Evolutionary conservation across 2,797 vertebrate genomes (phyloP).

Genomic region (Mus caroli): DNA sequence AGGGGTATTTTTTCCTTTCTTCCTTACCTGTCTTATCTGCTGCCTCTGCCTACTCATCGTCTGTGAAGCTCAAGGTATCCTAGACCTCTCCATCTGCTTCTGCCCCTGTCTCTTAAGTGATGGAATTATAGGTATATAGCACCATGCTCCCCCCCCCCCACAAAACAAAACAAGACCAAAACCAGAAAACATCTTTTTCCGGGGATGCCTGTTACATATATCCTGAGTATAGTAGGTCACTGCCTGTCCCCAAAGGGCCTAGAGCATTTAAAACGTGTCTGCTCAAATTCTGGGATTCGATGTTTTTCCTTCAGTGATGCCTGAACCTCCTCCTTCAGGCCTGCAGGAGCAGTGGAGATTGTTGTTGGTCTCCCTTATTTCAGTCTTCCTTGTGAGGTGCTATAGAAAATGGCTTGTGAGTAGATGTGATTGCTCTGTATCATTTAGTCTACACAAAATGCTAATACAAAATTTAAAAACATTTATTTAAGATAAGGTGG

Average conservation of each 20-base stretch:
- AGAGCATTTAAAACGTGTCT: neutral
- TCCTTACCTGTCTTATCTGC: neutral
- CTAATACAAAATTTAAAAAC: neutral
- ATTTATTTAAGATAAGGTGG: neutral
- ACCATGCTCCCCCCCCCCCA: neutral
- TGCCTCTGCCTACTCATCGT: neutral
- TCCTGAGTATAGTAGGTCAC: neutral
- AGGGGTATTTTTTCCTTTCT: neutral
- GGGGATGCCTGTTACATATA: neutral
- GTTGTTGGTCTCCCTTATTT: neutral
- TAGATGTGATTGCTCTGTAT: neutral
- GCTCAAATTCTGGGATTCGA: neutral
- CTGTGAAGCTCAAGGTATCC: neutral
- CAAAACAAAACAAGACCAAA: neutral
- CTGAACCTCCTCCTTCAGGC: neutral
- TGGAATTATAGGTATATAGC: neutral
- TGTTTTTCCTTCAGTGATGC: neutral
- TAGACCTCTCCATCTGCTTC: neutral
- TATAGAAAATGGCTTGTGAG: neutral
- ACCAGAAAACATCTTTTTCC: neutral
- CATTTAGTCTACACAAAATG: neutral
- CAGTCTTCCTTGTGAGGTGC: neutral
- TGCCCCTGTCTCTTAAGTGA: neutral
- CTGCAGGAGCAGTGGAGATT: neutral
- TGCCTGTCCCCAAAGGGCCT: neutral